These are phyloP conservation scores for Morphnarchus princeps DNA, from an alignment of 2,113 vertebrate species.

Conservation along the genomic window DNA sequence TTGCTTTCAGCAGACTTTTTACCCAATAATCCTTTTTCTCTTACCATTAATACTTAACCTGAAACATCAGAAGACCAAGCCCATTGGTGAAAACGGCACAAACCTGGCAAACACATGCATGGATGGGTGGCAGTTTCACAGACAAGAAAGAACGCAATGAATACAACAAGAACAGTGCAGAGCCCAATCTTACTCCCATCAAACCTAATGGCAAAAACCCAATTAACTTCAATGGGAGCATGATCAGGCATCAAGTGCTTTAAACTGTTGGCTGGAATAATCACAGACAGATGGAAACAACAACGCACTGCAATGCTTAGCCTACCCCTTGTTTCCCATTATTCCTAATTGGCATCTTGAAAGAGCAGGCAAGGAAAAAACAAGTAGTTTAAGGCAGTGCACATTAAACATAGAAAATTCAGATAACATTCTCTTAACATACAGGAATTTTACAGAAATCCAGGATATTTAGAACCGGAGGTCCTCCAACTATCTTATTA, in stretches of 20 bases:
- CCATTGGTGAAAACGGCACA: constrained; percentile 66
- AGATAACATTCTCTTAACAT: constrained; percentile 57
- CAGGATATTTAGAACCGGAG: neutral
- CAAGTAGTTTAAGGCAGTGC: constrained; percentile 74
- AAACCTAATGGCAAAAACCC: constrained; percentile 39
- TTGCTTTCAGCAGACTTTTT: constrained; percentile 52
- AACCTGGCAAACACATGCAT: constrained; percentile 79
- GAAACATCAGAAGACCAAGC: constrained; percentile 65
- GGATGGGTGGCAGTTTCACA: constrained; percentile 66
- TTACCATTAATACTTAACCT: constrained; percentile 61
- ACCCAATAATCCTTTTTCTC: constrained; percentile 71
- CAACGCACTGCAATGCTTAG: constrained; percentile 74
- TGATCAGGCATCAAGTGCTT: constrained; percentile 43
- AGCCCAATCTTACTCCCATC: constrained; percentile 52
- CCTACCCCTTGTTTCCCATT: constrained; percentile 87
- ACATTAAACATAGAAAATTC: constrained; percentile 76
- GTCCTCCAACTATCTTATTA: constrained; percentile 53
- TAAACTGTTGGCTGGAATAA: constrained; percentile 73
- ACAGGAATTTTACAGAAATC: constrained; percentile 48
- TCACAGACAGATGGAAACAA: constrained; percentile 76
- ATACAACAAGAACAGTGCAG: constrained; percentile 61
- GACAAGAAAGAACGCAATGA: constrained; percentile 60
- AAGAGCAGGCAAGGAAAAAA: constrained; percentile 79
- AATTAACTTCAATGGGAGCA: constrained; percentile 64
- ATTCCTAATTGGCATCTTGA: constrained; percentile 85